Conservation (phyloP, 2,888 invertebrate genomes). For the Drosophila buzzatii region DNA sequence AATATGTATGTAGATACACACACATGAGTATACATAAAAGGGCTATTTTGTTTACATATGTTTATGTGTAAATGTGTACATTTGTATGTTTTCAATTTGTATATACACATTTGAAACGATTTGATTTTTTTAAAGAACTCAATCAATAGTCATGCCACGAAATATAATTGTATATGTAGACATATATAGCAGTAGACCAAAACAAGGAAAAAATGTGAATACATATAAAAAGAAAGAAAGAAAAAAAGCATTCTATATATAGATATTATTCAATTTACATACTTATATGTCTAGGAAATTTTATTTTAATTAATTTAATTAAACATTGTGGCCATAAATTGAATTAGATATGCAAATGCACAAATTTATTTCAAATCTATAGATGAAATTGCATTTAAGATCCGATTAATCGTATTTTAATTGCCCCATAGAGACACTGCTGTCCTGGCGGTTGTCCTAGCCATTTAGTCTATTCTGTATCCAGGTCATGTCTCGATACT, state of each 20-base stretch:
- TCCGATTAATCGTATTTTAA: neutral
- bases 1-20: conserved; percentile 1
- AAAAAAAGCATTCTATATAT: conserved; percentile 8
- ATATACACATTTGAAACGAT: conserved; percentile 3
- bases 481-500: neutral
- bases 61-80: conserved; percentile 13
- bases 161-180: conserved; percentile 3
- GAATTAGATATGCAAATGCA: neutral
- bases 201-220: conserved; percentile 1
- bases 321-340: neutral
- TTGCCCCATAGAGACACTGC: neutral
- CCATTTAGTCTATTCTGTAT: neutral
- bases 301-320: neutral
- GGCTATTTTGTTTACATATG: conserved; percentile 20
- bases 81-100: neutral
- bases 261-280: conserved; percentile 1
- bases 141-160: conserved; percentile 4
- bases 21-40: conserved; percentile 4
- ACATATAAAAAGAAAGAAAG: neutral
- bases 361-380: neutral
- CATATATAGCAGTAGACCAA: conserved; percentile 7
- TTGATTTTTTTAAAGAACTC: conserved; percentile 1
- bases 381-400: neutral
- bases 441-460: neutral
- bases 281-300: neutral